phyloP scores from a whole-genome alignment of 1,140 invertebrate species.

The Drosophila prosaltans region DNA sequence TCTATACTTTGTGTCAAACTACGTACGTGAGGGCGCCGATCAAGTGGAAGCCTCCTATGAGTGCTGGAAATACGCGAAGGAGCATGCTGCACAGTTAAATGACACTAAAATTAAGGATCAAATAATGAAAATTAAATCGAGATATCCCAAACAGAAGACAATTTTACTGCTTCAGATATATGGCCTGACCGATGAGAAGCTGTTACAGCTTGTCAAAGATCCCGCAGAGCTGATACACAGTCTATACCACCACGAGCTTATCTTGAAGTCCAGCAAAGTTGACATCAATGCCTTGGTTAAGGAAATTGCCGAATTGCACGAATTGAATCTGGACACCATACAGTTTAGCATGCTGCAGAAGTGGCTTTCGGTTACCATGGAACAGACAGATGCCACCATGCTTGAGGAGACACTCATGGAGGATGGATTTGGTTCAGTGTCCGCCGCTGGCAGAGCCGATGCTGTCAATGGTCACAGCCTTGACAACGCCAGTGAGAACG shows the following conservation, averaged over 20 bases:
- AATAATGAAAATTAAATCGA: slow-evolving; percentile 84
- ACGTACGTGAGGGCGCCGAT: slow-evolving; percentile 84
- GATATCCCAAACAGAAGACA: slow-evolving; percentile 85
- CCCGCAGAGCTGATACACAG: slow-evolving; percentile 84
- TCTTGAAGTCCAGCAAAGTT: slow-evolving; percentile 84
- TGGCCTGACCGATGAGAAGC: slow-evolving; percentile 84
- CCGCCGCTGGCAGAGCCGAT: neutral
- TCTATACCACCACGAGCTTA: slow-evolving; percentile 84
- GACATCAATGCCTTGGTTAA: slow-evolving; percentile 85
- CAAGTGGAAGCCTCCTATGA: slow-evolving; percentile 85
- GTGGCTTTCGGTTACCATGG: slow-evolving; percentile 74
- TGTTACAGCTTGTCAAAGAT: slow-evolving; percentile 84
- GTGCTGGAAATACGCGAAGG: slow-evolving; percentile 85
- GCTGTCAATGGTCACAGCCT: slow-evolving; percentile 21
- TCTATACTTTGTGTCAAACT: slow-evolving; percentile 73
- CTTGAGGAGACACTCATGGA: slow-evolving; percentile 77
- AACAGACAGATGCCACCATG: slow-evolving; percentile 59
- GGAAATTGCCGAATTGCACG: slow-evolving; percentile 84
- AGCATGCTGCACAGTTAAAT: slow-evolving; percentile 82
- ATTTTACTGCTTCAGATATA: slow-evolving; percentile 85
- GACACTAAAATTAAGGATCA: slow-evolving; percentile 83
- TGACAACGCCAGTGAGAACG: slow-evolving; percentile 67
- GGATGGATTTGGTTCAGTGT: slow-evolving; percentile 59
- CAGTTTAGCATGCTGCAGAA: slow-evolving; percentile 74
- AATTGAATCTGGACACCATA: slow-evolving; percentile 61